Evolutionary conservation across 64 coral and sea anemone species (phyloP).

Genomic region (Actinia equina): DNA sequence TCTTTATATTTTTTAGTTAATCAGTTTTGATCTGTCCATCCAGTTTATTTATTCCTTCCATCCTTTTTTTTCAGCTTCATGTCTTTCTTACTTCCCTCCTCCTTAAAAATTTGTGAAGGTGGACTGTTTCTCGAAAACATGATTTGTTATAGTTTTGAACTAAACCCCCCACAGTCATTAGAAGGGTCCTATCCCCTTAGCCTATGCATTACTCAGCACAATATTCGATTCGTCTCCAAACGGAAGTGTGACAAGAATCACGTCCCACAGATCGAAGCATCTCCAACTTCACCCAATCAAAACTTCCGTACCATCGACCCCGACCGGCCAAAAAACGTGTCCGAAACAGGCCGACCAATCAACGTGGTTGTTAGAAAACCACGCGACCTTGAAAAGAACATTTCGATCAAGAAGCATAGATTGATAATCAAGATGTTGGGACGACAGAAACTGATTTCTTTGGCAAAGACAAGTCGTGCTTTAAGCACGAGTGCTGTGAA

Average conservation of each 20-base stretch:
- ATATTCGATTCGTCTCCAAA: neutral
- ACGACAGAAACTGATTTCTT: neutral
- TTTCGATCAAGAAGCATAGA: neutral
- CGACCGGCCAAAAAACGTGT: neutral
- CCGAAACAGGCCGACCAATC: neutral
- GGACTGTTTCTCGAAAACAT: no score
- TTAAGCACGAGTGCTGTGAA: conserved; percentile 52
- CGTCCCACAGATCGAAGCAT: neutral
- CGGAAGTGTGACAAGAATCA: neutral
- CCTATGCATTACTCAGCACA: neutral
- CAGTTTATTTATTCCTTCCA: no score
- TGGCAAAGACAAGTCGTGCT: conserved; percentile 7
- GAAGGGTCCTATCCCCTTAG: neutral
- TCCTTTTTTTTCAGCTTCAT: no score
- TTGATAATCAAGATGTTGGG: neutral
- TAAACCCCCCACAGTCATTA: no score
- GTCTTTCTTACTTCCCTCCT: no score
- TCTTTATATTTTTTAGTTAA: no score
- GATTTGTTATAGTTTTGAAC: no score
- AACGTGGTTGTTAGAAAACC: neutral
- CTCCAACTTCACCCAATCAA: neutral
- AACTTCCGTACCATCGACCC: neutral
- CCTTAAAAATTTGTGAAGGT: no score
- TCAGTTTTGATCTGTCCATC: no score
- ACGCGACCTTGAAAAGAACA: neutral